Conservation (phyloP, 2,113 vertebrate species). For the Deroptyus accipitrinus region DNA sequence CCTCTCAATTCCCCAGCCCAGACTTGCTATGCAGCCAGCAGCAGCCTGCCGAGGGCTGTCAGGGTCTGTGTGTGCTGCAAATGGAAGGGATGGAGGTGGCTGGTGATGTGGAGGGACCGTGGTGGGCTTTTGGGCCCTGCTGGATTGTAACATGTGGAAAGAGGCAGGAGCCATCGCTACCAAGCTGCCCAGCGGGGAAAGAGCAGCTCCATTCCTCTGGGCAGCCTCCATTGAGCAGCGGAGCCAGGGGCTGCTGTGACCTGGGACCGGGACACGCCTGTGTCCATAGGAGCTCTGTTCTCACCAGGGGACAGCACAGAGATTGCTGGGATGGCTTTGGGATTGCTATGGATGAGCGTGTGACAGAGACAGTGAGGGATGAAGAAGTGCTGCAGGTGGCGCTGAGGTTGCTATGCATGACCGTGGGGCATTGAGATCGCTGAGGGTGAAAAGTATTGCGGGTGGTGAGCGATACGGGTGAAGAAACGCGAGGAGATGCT, state of each 20-base stretch:
- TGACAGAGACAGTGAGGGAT: background rate
- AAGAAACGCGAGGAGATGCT: rapidly evolving
- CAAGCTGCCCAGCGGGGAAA: background rate
- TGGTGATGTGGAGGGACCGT: rapidly evolving
- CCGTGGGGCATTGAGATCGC: rapidly evolving
- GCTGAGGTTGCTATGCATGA: background rate
- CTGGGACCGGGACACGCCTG: rapidly evolving
- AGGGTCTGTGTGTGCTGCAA: background rate
- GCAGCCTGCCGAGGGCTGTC: background rate
- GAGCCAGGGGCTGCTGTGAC: background rate
- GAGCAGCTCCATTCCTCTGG: background rate
- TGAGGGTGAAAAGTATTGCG: rapidly evolving
- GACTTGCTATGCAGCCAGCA: background rate
- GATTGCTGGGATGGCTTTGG: background rate
- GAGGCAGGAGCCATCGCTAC: background rate
- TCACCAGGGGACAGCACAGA: background rate
- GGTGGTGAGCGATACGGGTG: rapidly evolving
- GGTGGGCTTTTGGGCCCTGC: background rate
- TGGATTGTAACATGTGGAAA: background rate
- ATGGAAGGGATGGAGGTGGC: background rate
- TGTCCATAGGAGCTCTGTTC: background rate
- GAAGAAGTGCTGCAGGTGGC: background rate
- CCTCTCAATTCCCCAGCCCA: rapidly evolving
- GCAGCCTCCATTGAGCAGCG: background rate
- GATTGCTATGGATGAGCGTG: rapidly evolving